Conservation (phyloP, 2,888 invertebrate species). For the Aspidiotus destructor region DNA sequence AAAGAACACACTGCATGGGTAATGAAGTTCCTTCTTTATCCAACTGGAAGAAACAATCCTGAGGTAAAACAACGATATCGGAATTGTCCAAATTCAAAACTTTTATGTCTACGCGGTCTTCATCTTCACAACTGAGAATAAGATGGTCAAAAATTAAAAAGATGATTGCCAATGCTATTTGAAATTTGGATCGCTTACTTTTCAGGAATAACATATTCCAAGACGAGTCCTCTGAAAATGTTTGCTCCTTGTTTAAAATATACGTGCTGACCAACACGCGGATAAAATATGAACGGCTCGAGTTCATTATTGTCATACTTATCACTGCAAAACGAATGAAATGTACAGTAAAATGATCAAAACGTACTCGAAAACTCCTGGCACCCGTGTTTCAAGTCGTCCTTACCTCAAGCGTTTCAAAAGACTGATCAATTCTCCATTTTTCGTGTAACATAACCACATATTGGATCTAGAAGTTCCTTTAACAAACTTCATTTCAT, state of each 20-base stretch:
- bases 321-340: conserved; percentile 8
- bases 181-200: conserved; percentile 13
- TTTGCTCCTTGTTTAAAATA: conserved; percentile 24
- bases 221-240: conserved; percentile 22
- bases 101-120: conserved; percentile 23
- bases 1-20: conserved; percentile 23
- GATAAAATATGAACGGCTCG: conserved; percentile 27
- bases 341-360: neutral
- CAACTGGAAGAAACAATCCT: conserved; percentile 28
- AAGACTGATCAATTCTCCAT: conserved; percentile 18
- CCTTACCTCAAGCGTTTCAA: conserved; percentile 22
- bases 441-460: conserved; percentile 23
- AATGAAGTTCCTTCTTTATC: conserved; percentile 25
- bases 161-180: neutral
- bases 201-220: conserved; percentile 24
- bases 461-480: conserved; percentile 12
- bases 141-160: neutral
- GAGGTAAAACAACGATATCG: conserved; percentile 18
- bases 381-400: neutral
- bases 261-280: conserved; percentile 20
- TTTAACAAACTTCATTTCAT: conserved; percentile 26
- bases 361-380: neutral
- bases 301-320: conserved; percentile 27
- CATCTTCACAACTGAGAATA: conserved; percentile 14
- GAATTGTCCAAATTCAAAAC: conserved; percentile 26